Percentiles rank a stretch among this genome's conserved stretches.
Evolutionary conservation across 2,113 vertebrate genomes (phyloP).

Genomic region (Seriola quinqueradiata): DNA sequence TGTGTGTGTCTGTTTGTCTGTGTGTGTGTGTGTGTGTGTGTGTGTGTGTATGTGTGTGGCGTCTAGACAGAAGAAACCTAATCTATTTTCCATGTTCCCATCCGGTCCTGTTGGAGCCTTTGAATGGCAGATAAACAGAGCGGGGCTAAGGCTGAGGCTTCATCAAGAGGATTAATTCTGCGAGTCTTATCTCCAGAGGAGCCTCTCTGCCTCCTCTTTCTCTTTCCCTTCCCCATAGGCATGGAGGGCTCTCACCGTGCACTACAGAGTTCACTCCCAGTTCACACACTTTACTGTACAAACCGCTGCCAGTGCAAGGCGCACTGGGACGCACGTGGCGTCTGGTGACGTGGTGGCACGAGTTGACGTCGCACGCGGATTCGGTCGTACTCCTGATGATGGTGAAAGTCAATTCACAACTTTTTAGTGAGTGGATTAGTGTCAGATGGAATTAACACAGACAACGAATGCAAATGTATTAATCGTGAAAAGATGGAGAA

Average conservation of each 20-base stretch:
- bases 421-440: slow-evolving; percentile 46
- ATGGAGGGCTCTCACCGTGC: slow-evolving; percentile 57
- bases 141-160: slow-evolving; percentile 69
- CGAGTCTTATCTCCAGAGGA: slow-evolving; percentile 76
- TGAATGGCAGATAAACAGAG: slow-evolving; percentile 81
- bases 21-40: slow-evolving; percentile 41
- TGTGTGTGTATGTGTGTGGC: slow-evolving; percentile 46
- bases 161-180: slow-evolving; percentile 81
- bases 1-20: slow-evolving; percentile 18
- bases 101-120: slow-evolving; percentile 72
- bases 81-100: slow-evolving; percentile 78
- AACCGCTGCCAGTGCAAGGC: slow-evolving; percentile 28
- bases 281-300: slow-evolving; percentile 59
- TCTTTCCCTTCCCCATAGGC: slow-evolving; percentile 51
- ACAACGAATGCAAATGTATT: slow-evolving; percentile 30
- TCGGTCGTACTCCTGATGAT: background rate
- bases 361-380: background rate
- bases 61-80: slow-evolving; percentile 74
- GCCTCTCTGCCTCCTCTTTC: slow-evolving; percentile 70
- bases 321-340: background rate
- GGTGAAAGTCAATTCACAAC: slow-evolving; percentile 29
- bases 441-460: slow-evolving; percentile 36
- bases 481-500: slow-evolving; percentile 58
- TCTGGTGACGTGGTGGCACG: background rate
- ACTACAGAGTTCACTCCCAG: slow-evolving; percentile 65